phyloP scores from a whole-genome alignment of 2,888 invertebrate species.

The Cephus nigrinus region DNA sequence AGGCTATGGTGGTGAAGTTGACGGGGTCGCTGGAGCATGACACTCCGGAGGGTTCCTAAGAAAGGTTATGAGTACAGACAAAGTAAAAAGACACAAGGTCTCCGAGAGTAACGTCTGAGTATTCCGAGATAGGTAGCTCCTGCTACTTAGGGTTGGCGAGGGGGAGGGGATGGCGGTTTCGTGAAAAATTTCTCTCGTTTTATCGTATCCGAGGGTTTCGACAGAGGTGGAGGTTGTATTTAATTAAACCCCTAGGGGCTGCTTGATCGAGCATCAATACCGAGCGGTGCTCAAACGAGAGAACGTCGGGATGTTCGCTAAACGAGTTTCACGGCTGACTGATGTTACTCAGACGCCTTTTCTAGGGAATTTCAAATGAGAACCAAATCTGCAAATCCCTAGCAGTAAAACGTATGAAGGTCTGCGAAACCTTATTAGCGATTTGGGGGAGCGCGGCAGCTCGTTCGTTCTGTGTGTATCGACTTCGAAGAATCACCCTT shows the following conservation, averaged over 20 bases:
- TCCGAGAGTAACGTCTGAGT: background rate
- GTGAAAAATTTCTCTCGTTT: constrained; percentile 58
- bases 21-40: background rate
- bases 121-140: background rate
- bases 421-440: constrained; percentile 61
- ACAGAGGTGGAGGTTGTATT: constrained; percentile 55
- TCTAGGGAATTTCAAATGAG: constrained; percentile 37
- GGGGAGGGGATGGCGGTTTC: constrained; percentile 36
- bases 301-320: background rate
- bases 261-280: constrained; percentile 65
- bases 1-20: background rate
- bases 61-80: background rate
- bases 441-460: constrained; percentile 46
- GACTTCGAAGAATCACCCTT: constrained; percentile 15
- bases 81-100: background rate
- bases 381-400: constrained; percentile 44
- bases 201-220: constrained; percentile 33
- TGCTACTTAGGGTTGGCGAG: background rate
- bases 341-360: background rate
- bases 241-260: constrained; percentile 64
- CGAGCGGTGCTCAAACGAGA: constrained; percentile 52
- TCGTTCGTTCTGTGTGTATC: constrained; percentile 24
- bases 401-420: constrained; percentile 54
- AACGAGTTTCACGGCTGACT: background rate
- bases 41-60: background rate